Percentiles rank a stretch among this genome's conserved stretches.
Conservation (phyloP, 2,888 invertebrate species). For the Junonia oenone region DNA sequence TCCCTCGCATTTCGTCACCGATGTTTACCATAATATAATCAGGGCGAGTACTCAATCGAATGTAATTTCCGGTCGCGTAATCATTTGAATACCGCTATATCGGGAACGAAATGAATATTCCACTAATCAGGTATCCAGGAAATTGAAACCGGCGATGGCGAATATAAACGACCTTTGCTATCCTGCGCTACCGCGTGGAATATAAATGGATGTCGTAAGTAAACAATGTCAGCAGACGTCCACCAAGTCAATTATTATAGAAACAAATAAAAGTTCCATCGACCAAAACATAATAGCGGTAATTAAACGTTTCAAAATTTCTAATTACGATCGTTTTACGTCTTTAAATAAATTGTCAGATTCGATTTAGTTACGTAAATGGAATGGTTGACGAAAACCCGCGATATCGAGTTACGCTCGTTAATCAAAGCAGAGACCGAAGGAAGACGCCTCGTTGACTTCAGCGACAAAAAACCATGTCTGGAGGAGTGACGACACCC, state of each 20-base stretch:
- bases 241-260: neutral
- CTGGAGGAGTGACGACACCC: slow-evolving; percentile 38
- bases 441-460: slow-evolving; percentile 44
- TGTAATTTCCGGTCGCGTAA: slow-evolving; percentile 59
- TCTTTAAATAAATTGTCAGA: slow-evolving; percentile 31
- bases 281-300: neutral
- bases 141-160: slow-evolving; percentile 29
- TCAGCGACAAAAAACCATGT: slow-evolving; percentile 50
- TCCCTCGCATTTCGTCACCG: slow-evolving; percentile 38
- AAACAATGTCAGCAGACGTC: slow-evolving; percentile 7
- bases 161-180: slow-evolving; percentile 31
- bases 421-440: slow-evolving; percentile 57
- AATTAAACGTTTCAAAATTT: neutral
- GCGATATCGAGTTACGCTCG: slow-evolving; percentile 58
- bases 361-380: neutral
- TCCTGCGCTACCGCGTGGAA: slow-evolving; percentile 21
- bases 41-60: slow-evolving; percentile 46
- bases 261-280: neutral
- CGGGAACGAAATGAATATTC: slow-evolving; percentile 36
- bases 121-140: slow-evolving; percentile 32
- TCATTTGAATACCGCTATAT: slow-evolving; percentile 47
- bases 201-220: slow-evolving; percentile 14
- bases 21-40: slow-evolving; percentile 40
- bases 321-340: neutral
- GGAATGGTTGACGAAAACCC: slow-evolving; percentile 38